phyloP scores from a whole-genome alignment of 2,888 invertebrate species.

The Pseudoips prasinana region DNA sequence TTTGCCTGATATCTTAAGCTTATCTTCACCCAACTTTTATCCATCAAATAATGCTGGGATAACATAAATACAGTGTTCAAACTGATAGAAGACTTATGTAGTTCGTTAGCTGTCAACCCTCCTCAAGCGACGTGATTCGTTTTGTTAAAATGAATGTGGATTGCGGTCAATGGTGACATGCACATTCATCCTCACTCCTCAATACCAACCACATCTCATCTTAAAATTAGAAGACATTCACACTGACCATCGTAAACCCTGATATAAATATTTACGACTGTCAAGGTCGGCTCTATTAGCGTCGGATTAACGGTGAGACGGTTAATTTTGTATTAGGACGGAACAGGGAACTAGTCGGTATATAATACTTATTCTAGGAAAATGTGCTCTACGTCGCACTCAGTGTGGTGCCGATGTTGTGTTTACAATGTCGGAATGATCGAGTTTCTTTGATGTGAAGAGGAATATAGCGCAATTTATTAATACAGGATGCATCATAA shows the following conservation, averaged over 20 bases:
- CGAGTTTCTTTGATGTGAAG: constrained; percentile 43
- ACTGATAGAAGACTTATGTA: constrained; percentile 8
- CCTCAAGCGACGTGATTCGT: constrained; percentile 7
- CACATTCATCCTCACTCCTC: constrained; percentile 21
- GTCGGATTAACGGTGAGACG: constrained; percentile 46
- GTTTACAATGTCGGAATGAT: constrained; percentile 39
- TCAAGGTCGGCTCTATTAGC: constrained; percentile 62
- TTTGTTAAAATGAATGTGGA: constrained; percentile 11
- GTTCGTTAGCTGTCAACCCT: constrained; percentile 3
- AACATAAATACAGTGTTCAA: constrained; percentile 2
- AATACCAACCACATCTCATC: constrained; percentile 26
- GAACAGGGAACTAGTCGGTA: constrained; percentile 39
- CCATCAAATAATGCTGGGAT: constrained; percentile 1
- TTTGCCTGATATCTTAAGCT: too few relatives aligned
- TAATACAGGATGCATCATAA: constrained; percentile 32
- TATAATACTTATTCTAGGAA: constrained; percentile 35
- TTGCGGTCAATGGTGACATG: background rate
- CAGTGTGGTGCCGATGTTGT: constrained; percentile 30
- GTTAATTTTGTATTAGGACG: constrained; percentile 45
- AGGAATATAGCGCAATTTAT: constrained; percentile 30
- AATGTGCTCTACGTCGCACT: constrained; percentile 29
- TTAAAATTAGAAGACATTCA: constrained; percentile 67
- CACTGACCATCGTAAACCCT: constrained; percentile 58
- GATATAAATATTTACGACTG: constrained; percentile 64
- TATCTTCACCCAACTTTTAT: too few relatives aligned